phyloP scores from a whole-genome alignment of 1,140 invertebrate species.

The Lamellibrachia luymesi region DNA sequence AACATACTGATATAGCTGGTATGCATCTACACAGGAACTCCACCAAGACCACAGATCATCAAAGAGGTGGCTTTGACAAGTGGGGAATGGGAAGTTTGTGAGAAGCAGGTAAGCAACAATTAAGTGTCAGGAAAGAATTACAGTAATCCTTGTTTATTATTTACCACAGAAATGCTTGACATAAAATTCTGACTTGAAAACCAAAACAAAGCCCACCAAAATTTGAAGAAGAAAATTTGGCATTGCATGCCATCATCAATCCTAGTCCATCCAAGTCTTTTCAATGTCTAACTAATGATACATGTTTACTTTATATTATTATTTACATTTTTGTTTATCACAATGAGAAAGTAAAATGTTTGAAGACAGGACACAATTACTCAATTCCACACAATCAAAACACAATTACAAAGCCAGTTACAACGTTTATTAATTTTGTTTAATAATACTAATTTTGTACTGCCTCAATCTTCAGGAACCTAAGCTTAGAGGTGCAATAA shows the following conservation, averaged over 20 bases:
- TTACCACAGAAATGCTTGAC: too few species aligned
- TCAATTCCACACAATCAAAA: too few species aligned
- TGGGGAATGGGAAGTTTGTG: conserved; percentile 58
- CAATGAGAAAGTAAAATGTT: too few species aligned
- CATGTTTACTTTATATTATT: not conserved
- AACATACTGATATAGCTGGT: conserved; percentile 8
- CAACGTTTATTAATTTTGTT: too few species aligned
- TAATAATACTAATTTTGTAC: too few species aligned
- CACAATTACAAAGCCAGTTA: too few species aligned
- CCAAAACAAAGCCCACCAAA: too few species aligned
- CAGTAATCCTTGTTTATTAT: not conserved
- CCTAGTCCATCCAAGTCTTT: not conserved
- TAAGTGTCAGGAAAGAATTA: not conserved
- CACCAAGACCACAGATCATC: conserved; percentile 33
- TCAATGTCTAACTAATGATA: not conserved
- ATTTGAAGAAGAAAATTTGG: not conserved
- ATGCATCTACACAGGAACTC: conserved; percentile 24
- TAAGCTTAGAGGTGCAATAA: too few species aligned
- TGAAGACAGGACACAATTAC: too few species aligned
- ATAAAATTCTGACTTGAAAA: too few species aligned
- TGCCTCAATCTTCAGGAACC: too few species aligned
- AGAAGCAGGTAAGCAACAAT: conserved; percentile 36
- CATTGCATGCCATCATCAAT: not conserved
- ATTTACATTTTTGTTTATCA: too few species aligned
- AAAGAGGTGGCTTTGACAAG: conserved; percentile 40